Conservation (phyloP, 2,888 invertebrate species). For the Melinaea marsaeus region DNA sequence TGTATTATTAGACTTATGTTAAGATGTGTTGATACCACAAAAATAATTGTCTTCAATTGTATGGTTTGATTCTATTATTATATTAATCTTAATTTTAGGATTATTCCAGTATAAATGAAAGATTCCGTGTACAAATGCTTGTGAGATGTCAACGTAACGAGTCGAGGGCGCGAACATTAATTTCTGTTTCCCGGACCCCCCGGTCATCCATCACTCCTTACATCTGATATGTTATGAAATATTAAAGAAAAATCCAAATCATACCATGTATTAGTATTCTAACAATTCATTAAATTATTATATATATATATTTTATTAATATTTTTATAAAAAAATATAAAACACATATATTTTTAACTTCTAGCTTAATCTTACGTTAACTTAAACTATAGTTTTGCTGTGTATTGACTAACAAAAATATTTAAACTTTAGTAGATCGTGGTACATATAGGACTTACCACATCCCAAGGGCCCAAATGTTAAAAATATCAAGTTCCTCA, state of each 20-base stretch:
- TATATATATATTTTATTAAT: too few relatives aligned
- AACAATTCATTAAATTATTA: background rate
- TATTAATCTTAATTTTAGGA: too few relatives aligned
- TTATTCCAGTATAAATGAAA: background rate
- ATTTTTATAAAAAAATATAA: background rate
- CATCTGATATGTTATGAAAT: slow-evolving; percentile 1
- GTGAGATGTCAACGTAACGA: slow-evolving; percentile 36
- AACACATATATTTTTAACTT: background rate
- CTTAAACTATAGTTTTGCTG: too few relatives aligned
- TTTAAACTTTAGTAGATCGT: too few relatives aligned
- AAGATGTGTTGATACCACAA: too few relatives aligned
- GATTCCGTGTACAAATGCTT: slow-evolving; percentile 28
- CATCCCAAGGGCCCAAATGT: slow-evolving; percentile 8
- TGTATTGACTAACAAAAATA: too few relatives aligned
- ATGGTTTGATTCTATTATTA: too few relatives aligned
- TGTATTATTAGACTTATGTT: too few relatives aligned
- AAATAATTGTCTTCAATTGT: too few relatives aligned
- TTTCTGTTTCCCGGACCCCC: slow-evolving; percentile 41
- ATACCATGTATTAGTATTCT: background rate
- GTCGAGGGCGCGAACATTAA: slow-evolving; percentile 50
- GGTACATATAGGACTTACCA: too few relatives aligned
- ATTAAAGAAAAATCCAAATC: slow-evolving; percentile 9
- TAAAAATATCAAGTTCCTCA: slow-evolving; percentile 39
- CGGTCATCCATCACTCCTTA: slow-evolving; percentile 41
- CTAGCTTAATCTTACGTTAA: background rate